Conservation (phyloP, 1,140 invertebrate species). For the Thaumatotibia leucotreta region DNA sequence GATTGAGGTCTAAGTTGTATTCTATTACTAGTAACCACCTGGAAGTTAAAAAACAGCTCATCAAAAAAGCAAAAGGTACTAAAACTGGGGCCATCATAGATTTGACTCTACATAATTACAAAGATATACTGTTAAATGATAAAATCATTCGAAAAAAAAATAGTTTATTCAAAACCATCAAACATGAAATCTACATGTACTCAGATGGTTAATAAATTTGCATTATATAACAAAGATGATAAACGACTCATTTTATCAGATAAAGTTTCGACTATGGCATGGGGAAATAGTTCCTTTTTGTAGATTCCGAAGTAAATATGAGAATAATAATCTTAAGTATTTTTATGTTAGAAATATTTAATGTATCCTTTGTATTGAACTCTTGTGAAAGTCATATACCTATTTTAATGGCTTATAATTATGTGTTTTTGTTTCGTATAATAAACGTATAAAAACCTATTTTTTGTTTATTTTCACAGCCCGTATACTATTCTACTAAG, state of each 20-base stretch:
- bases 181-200: conserved; percentile 17
- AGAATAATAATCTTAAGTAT: no score
- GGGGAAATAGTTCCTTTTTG: conserved; percentile 6
- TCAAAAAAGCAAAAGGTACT: background rate
- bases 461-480: no score
- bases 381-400: no score
- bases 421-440: no score
- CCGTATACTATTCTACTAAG: no score
- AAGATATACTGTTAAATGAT: background rate
- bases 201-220: conserved; percentile 15
- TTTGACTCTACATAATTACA: background rate
- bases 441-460: no score
- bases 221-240: conserved; percentile 17
- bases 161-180: conserved; percentile 13
- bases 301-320: no score
- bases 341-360: no score
- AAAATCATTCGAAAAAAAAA: conserved; percentile 12
- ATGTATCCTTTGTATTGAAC: no score
- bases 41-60: background rate
- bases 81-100: background rate
- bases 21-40: background rate
- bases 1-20: background rate
- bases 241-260: conserved; percentile 12
- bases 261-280: conserved; percentile 14
- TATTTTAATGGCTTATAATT: no score